Base-by-base conservation (phyloP, 1,140 invertebrate genomes). In the Aphis gossypii region DNA sequence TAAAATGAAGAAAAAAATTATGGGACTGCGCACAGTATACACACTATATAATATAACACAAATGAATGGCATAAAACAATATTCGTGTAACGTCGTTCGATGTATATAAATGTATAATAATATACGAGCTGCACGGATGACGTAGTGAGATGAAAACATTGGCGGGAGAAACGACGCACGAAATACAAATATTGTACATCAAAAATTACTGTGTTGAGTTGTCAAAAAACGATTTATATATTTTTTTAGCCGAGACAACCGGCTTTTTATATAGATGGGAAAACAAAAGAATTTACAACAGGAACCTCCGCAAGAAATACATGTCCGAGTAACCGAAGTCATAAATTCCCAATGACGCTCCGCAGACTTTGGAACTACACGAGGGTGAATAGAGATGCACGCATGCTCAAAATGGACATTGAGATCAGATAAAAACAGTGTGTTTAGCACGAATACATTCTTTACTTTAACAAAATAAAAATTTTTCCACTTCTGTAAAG, bases 381-480 rank as follows among this genome's bases (percentile, higher is more conserved):
- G 90, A 92, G 90, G 90, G 44, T 30, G 90, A 76, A 91, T 91
- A 91, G 54, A 91, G 90, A 68, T n/a, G 89, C 89, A 68, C 89
- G 87, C 87, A 54, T 54, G 87, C 87, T 89, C 48, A 23, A 89
- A 89, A 89, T 54, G 48, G 48, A 54, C 87, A 38, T 89, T 0
- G 48, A 54, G 87, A 90, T 90, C 89, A 60, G 89, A 90, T 90
- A 90, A 60, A 90, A n/a, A 60, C 38, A 9, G 21, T n/a, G 84
- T 21, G 87, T 89, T 89, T 89, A 89, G 86, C 46, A n/a, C 86
- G 44, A 48, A 46, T 87, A 46, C 38, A 56, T 38, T 21, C 21
- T 35, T 54, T 38, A 6, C 35, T 46, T 20, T n/a, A 35, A 51
- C 14, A 41, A 41, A 84, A 84, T 84, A 21, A 41, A 23, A 84